These are phyloP conservation scores for Physella acuta DNA, from an alignment of 1,140 invertebrate genomes.

Conservation along the genomic window DNA sequence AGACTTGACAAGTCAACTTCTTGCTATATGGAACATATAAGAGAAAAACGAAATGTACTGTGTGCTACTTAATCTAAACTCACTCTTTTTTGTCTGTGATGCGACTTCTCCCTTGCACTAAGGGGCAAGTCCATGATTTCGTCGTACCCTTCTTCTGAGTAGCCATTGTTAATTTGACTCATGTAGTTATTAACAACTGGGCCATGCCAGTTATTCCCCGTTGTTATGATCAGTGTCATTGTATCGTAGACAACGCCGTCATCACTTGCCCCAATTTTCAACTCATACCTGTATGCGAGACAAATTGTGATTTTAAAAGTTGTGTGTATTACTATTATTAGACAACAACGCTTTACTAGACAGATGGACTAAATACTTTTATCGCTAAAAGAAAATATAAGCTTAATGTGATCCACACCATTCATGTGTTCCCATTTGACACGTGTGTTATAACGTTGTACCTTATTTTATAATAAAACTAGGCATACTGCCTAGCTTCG, in stretches of 20 bases:
- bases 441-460: not conserved
- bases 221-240: not conserved
- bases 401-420: not conserved
- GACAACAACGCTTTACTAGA: not conserved
- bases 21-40: too few relatives aligned
- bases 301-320: not conserved
- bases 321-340: not conserved
- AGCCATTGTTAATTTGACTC: not conserved
- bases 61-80: too few relatives aligned
- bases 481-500: too few relatives aligned
- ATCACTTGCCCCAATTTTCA: slow-evolving; percentile 7
- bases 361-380: not conserved
- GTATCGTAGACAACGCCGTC: slow-evolving; percentile 10
- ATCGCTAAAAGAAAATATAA: not conserved
- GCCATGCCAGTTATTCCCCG: not conserved
- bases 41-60: too few relatives aligned
- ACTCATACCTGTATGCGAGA: not conserved
- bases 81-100: not conserved
- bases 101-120: not conserved
- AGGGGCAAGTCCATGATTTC: not conserved
- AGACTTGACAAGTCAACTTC: too few relatives aligned
- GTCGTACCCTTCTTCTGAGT: not conserved
- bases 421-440: not conserved
- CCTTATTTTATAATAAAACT: not conserved
- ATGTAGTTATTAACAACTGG: not conserved